Conservation (phyloP, 2,797 vertebrate genomes). For the Pitangus sulphuratus region DNA sequence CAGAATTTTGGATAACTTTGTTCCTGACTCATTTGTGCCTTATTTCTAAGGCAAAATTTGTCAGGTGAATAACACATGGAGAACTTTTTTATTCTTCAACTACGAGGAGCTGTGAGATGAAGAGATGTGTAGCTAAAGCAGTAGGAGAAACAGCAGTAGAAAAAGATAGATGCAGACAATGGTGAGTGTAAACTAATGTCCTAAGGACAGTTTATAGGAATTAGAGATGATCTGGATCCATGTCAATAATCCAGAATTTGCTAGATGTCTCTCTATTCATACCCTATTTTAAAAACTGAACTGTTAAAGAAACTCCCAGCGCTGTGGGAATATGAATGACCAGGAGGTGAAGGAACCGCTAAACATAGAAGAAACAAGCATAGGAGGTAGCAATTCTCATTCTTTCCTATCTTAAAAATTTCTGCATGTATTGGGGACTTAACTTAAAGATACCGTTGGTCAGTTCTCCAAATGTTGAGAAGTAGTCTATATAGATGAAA, state of each 20-base stretch:
- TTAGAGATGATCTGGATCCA: neutral
- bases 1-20: neutral
- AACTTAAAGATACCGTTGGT: neutral
- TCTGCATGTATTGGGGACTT: neutral
- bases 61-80: slow-evolving; percentile 78
- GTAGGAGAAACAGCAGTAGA: slow-evolving; percentile 81
- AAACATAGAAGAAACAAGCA: neutral
- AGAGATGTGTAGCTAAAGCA: slow-evolving; percentile 82
- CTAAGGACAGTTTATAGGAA: neutral
- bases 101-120: slow-evolving; percentile 81
- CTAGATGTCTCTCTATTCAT: neutral
- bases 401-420: neutral
- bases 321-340: neutral
- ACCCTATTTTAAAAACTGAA: neutral
- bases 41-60: slow-evolving; percentile 77
- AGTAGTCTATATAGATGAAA: neutral
- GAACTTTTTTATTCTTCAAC: slow-evolving; percentile 81
- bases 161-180: slow-evolving; percentile 17
- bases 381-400: neutral
- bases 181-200: neutral
- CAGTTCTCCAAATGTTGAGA: neutral
- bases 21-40: neutral
- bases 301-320: neutral
- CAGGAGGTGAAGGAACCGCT: neutral
- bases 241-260: neutral